Conservation (phyloP, 2,888 invertebrate genomes). For the Eilema sororculum region DNA sequence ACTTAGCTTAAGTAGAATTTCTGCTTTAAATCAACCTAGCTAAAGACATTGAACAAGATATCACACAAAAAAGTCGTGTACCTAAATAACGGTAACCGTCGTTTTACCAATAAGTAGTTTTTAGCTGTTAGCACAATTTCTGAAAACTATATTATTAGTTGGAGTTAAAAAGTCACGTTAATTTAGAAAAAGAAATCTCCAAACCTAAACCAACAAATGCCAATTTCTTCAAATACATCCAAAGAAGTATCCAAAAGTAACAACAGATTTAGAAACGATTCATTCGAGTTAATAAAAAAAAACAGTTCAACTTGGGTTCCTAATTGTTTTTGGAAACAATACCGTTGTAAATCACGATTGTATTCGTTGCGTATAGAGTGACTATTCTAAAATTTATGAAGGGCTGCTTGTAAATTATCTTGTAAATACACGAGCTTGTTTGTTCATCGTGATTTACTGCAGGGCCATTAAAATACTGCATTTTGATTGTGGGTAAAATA, state of each 20-base stretch:
- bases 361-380: slow-evolving; percentile 42
- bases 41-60: too few species aligned
- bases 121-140: too few species aligned
- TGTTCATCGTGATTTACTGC: slow-evolving; percentile 40
- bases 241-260: not conserved
- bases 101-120: too few species aligned
- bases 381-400: slow-evolving; percentile 39
- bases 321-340: slow-evolving; percentile 36
- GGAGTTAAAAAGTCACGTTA: not conserved
- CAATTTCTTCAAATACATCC: not conserved
- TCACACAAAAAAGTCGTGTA: too few species aligned
- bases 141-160: too few species aligned
- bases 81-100: too few species aligned
- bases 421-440: slow-evolving; percentile 22
- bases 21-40: too few species aligned
- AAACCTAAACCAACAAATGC: not conserved
- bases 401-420: slow-evolving; percentile 18
- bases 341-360: slow-evolving; percentile 50
- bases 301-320: slow-evolving; percentile 37
- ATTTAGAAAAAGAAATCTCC: not conserved
- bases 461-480: not conserved
- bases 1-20: too few species aligned
- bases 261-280: not conserved
- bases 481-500: slow-evolving; percentile 1
- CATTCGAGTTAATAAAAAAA: not conserved